phyloP scores from a whole-genome alignment of 2,113 vertebrate species.

The Spea multiplicata region DNA sequence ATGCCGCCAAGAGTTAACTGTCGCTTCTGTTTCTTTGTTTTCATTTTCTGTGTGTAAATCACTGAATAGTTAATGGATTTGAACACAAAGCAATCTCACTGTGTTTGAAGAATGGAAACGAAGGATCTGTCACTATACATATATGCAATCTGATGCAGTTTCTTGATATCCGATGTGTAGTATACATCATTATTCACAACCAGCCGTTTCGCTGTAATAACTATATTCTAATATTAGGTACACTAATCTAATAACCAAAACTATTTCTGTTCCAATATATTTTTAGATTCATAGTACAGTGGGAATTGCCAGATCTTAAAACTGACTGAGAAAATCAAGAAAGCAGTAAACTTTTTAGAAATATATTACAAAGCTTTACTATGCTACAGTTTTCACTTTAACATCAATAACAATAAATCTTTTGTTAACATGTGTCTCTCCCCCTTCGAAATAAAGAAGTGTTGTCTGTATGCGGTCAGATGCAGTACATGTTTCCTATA shows the following conservation, averaged over 20 bases:
- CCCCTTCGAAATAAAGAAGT: constrained; percentile 1
- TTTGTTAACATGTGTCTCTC: constrained; percentile 11
- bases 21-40: too few relatives aligned
- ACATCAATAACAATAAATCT: constrained; percentile 35
- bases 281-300: constrained; percentile 7
- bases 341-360: constrained; percentile 13
- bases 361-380: constrained; percentile 38
- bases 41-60: too few relatives aligned
- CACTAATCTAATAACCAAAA: constrained; percentile 22
- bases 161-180: constrained; percentile 1
- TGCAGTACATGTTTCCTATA: not conserved
- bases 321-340: constrained; percentile 3
- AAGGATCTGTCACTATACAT: constrained; percentile 15
- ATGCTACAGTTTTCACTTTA: constrained; percentile 4
- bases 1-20: too few relatives aligned
- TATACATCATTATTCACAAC: constrained; percentile 13
- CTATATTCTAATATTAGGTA: constrained; percentile 37
- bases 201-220: constrained; percentile 13
- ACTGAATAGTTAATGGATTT: too few relatives aligned
- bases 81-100: not conserved
- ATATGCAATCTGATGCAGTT: constrained; percentile 9
- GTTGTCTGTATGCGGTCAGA: constrained; percentile 5
- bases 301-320: constrained; percentile 25
- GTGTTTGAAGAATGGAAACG: not conserved
- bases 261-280: constrained; percentile 30